A percentile compares a stretch with the other conserved stretches of the same genome.
These are phyloP conservation scores for Recurvirostra avosetta DNA, from an alignment of 2,113 vertebrate genomes.

Conservation along the genomic window DNA sequence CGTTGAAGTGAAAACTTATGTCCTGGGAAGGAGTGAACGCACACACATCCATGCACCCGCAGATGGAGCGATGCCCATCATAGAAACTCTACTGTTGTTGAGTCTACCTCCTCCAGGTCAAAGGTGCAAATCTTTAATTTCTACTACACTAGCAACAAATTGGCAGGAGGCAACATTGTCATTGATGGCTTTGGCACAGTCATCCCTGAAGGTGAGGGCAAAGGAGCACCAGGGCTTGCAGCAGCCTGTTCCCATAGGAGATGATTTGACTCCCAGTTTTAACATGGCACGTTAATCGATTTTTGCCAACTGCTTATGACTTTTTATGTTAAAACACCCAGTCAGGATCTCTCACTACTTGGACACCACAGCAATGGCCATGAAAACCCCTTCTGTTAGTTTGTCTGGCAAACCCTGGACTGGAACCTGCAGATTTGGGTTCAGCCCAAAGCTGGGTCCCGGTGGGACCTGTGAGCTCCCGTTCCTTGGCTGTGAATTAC, in stretches of 20 bases:
- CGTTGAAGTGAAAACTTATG: background rate
- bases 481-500: background rate
- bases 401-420: background rate
- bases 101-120: background rate
- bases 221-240: background rate
- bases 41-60: background rate
- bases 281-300: fast-evolving
- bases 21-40: too few relatives aligned
- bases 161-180: fast-evolving
- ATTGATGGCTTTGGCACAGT: background rate
- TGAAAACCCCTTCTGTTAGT: background rate
- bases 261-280: background rate
- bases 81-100: background rate
- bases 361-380: background rate
- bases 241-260: background rate
- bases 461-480: fast-evolving
- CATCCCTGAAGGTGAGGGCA: background rate
- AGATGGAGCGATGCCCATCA: background rate
- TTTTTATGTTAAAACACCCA: background rate
- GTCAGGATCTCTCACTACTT: background rate
- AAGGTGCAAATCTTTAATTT: background rate
- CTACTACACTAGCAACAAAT: background rate
- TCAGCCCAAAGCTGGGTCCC: background rate
- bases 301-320: background rate
- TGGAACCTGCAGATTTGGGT: background rate